phyloP scores from a whole-genome alignment of 2,113 vertebrate species.

The Asarcornis scutulata region DNA sequence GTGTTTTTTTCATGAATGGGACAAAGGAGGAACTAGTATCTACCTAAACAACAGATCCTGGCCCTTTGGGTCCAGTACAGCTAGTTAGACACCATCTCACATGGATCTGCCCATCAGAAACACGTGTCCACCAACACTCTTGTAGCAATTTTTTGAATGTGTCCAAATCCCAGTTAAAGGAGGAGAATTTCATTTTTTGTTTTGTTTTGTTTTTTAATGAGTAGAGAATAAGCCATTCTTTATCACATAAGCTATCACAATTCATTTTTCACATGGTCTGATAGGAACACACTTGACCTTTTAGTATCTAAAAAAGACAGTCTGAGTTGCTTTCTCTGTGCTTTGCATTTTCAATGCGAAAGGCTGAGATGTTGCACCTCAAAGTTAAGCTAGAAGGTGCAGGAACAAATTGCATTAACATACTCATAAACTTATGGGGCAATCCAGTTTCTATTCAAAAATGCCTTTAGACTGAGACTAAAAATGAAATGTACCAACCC shows the following conservation, averaged over 20 bases:
- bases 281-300: not conserved
- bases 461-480: not conserved
- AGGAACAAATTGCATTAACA: not conserved
- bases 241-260: not conserved
- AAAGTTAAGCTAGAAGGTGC: not conserved
- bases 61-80: not conserved
- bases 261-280: not conserved
- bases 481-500: conserved; percentile 35
- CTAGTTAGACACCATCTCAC: not conserved
- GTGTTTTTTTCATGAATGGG: not conserved
- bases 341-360: not conserved
- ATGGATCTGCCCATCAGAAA: not conserved
- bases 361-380: not conserved
- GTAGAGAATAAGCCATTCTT: not conserved
- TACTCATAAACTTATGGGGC: not conserved
- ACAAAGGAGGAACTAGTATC: not conserved
- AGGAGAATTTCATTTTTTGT: no score
- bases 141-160: not conserved
- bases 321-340: not conserved
- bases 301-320: not conserved
- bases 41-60: not conserved
- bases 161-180: not conserved
- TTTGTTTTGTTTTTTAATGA: not conserved
- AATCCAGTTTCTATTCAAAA: conserved; percentile 39
- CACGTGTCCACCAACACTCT: not conserved